These are phyloP conservation scores for Cavia porcellus DNA, from an alignment of 2,113 vertebrate species.

Conservation along the genomic window DNA sequence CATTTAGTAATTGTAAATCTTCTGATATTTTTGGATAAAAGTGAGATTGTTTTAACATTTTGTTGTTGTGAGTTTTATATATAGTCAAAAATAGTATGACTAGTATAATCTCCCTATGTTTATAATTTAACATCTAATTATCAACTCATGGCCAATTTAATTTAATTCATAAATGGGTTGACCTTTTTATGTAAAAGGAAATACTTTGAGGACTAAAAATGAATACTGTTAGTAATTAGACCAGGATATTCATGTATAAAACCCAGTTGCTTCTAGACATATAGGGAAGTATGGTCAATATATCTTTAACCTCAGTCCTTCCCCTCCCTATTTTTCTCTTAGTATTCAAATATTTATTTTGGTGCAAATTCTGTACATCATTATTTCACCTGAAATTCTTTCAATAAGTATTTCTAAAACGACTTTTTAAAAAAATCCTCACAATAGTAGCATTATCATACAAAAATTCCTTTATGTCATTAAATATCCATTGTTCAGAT, in stretches of 20 bases:
- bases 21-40: neutral
- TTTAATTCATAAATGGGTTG: neutral
- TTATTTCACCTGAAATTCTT: slow-evolving; percentile 52
- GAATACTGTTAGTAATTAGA: neutral
- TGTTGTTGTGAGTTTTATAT: slow-evolving; percentile 36
- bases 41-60: slow-evolving; percentile 14
- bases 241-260: neutral
- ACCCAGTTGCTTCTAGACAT: neutral
- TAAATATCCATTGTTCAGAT: slow-evolving; percentile 30
- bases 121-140: slow-evolving; percentile 57
- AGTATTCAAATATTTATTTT: slow-evolving; percentile 18
- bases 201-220: slow-evolving; percentile 53
- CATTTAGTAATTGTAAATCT: slow-evolving; percentile 45
- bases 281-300: neutral
- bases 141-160: slow-evolving; percentile 19
- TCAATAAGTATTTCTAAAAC: slow-evolving; percentile 4
- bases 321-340: neutral
- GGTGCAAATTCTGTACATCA: slow-evolving; percentile 12
- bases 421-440: neutral
- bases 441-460: neutral
- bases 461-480: slow-evolving; percentile 43
- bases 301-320: neutral
- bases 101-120: neutral
- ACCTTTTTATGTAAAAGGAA: slow-evolving; percentile 47
- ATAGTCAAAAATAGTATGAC: neutral